Conservation (phyloP, 2,113 vertebrate species). For the Spheniscus mendiculus region DNA sequence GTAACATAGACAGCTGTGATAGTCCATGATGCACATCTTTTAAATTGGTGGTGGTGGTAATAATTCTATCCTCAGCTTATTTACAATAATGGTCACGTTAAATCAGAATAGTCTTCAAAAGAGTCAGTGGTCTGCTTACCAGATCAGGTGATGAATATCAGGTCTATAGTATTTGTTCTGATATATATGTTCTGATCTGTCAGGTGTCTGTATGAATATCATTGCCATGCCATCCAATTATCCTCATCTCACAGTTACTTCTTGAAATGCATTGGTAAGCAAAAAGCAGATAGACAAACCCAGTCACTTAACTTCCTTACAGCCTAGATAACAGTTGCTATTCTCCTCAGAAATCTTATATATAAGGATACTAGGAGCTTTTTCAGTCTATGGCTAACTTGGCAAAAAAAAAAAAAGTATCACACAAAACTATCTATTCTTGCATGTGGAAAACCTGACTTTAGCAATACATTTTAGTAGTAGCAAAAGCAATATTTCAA, state of each 20-base stretch:
- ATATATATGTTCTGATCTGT: not conserved
- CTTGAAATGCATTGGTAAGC: not conserved
- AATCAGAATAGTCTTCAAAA: not conserved
- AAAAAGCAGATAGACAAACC: not conserved
- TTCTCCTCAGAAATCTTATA: not conserved
- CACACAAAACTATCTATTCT: not conserved
- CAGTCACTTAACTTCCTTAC: not conserved
- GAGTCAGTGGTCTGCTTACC: not conserved
- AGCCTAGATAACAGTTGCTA: not conserved
- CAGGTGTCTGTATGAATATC: not conserved
- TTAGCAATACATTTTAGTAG: not conserved
- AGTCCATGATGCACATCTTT: not conserved
- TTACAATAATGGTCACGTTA: not conserved
- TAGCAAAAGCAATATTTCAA: not conserved
- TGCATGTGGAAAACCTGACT: not conserved
- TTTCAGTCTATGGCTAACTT: not conserved
- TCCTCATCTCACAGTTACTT: not conserved
- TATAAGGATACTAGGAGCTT: not conserved
- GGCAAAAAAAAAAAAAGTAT: too few species aligned
- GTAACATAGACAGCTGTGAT: not conserved
- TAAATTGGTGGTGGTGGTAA: not conserved
- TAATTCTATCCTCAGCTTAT: not conserved
- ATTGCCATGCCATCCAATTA: not conserved
- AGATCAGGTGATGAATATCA: not conserved
- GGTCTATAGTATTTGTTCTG: not conserved